Evolutionary conservation across 2,113 vertebrate species (phyloP), one percentile per base, ranked within the genome.

Genomic region (Crypturellus undulatus): DNA sequence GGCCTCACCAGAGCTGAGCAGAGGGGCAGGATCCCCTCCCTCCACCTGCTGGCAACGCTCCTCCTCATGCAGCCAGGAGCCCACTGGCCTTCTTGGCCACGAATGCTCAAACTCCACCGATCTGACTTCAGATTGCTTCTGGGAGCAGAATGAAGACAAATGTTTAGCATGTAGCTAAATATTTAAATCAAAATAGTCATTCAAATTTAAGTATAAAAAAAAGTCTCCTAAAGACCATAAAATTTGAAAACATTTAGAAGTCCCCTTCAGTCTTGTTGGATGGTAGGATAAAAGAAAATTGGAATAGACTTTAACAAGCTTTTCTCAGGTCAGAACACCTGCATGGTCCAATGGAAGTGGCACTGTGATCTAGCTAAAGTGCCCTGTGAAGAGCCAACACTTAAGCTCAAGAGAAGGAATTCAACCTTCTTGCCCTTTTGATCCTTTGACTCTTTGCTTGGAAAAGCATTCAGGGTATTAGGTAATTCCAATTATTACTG

Each of bases 111-210:
- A 87, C 60, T 67, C 63, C 59, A 62, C 79, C 81, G 81, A 92
- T 49, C 84, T 81, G 94, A 69, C 45, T 89, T 69, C 21, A 70
- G 85, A 73, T 45, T 70, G 71, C 76, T 72, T 79, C 49, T 32
- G 32, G 67, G 89, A 91, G 78, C 78, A 85, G 84, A 95, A 91
- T 5, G 25, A 84, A 93, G 28, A 42, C 40, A 72, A 79, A 69
- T 24, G 28, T 77, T 42, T 51, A 79, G 17, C 45, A 77, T 67
- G 40, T 80, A 63, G n/a, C 51, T 34, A 70, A n/a, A 42, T 47
- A 79, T 1, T 40, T 40, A 93, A 59, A 71, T 12, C 21, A 52
- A 77, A 68, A 60, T 65, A 64, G 28, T 36, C 7, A 22, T 67
- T 81, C 43, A 79, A n/a, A 36, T 38, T 68, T 5, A 86, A 95